Evolutionary conservation across 2,888 invertebrate genomes (phyloP).

Genomic region (Rotaria socialis): DNA sequence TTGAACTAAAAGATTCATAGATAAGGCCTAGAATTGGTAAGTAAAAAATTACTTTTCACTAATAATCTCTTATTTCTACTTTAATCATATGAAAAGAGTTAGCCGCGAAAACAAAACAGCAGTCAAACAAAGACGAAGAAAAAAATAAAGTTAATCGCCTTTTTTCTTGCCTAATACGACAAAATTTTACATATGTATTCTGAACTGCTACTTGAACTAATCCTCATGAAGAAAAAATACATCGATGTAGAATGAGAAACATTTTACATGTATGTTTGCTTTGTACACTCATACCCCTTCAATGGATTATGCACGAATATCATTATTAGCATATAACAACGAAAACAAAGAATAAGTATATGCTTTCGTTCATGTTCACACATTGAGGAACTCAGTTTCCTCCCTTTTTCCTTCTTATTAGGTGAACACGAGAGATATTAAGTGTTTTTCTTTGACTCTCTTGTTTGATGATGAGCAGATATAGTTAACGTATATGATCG

Average conservation of each 20-base stretch:
- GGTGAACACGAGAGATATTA: background rate
- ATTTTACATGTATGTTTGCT: background rate
- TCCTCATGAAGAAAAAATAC: background rate
- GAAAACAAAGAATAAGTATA: background rate
- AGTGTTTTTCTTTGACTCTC: background rate
- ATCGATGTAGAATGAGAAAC: background rate
- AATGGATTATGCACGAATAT: slow-evolving; percentile 29
- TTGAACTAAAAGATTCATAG: background rate
- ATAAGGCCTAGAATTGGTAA: background rate
- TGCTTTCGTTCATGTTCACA: background rate
- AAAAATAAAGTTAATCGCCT: slow-evolving; percentile 13
- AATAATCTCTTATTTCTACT: background rate
- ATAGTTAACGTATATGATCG: background rate
- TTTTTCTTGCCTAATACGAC: background rate
- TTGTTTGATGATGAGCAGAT: background rate
- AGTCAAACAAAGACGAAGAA: slow-evolving; percentile 5
- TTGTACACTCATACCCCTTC: background rate
- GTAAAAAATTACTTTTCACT: background rate
- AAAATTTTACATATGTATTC: slow-evolving; percentile 18
- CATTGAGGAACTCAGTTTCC: background rate
- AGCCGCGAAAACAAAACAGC: background rate
- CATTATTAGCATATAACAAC: slow-evolving; percentile 15
- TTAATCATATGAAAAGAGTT: background rate
- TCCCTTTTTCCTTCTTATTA: too few species aligned
- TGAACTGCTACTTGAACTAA: slow-evolving; percentile 3